Evolutionary conservation across 2,797 vertebrate genomes (phyloP).

Genomic region (Tenualosa ilisha): DNA sequence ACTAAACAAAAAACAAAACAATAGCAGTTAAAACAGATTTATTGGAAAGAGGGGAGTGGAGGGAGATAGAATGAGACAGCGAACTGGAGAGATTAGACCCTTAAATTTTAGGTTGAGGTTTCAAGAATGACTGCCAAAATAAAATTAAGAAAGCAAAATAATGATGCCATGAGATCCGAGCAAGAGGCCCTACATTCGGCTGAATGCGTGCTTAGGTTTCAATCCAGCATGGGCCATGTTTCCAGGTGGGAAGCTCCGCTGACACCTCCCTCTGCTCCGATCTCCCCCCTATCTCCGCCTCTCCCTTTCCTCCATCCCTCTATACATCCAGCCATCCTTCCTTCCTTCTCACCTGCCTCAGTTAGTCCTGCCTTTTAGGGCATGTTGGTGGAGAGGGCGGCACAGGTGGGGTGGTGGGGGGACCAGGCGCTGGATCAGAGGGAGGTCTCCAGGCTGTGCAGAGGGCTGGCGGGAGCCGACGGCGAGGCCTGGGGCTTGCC

Average conservation of each 20-base stretch:
- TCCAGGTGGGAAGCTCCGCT: slow-evolving; percentile 4
- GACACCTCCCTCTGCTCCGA: background rate
- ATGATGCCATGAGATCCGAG: slow-evolving; percentile 67
- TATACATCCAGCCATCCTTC: background rate
- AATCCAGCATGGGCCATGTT: slow-evolving; percentile 65
- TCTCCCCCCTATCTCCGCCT: slow-evolving; percentile 38
- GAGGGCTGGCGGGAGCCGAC: slow-evolving; percentile 91
- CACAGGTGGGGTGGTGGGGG: slow-evolving; percentile 40
- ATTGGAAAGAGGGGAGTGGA: slow-evolving; percentile 67
- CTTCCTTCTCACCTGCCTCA: background rate
- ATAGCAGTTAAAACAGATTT: slow-evolving; percentile 39
- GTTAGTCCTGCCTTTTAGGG: slow-evolving; percentile 39
- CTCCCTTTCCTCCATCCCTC: slow-evolving; percentile 24
- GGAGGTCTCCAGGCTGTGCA: slow-evolving; percentile 99
- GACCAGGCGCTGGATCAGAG: slow-evolving; percentile 83
- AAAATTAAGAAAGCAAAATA: slow-evolving; percentile 68
- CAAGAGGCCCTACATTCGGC: slow-evolving; percentile 90
- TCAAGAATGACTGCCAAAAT: slow-evolving; percentile 41
- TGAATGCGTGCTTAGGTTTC: slow-evolving; percentile 88
- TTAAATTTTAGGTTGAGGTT: background rate
- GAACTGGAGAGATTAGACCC: slow-evolving; percentile 56
- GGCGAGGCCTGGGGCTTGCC: slow-evolving; percentile 87
- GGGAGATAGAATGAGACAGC: slow-evolving; percentile 58
- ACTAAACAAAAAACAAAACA: slow-evolving; percentile 70
- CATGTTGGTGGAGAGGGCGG: slow-evolving; percentile 45